phyloP scores from a whole-genome alignment of 1,140 invertebrate genomes.

The Formica exsecta region DNA sequence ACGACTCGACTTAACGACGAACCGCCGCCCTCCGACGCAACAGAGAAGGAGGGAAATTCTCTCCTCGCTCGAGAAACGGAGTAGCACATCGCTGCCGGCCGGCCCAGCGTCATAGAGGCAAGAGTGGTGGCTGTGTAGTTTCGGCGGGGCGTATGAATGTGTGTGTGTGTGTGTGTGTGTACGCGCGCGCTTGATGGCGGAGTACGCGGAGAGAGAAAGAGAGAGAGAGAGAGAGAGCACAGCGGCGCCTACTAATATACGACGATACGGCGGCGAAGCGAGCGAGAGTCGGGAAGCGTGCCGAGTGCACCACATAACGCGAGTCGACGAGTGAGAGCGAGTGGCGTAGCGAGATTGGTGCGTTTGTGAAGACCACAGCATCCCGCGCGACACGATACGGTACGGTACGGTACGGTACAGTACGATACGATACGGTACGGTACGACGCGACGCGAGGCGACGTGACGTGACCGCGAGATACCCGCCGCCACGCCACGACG shows the following conservation, averaged over 20 bases:
- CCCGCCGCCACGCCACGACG: slow-evolving; percentile 41
- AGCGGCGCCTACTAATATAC: slow-evolving; percentile 57
- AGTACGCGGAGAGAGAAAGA: not conserved
- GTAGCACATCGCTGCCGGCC: not conserved
- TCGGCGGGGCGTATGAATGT: slow-evolving; percentile 13
- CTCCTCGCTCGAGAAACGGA: not conserved
- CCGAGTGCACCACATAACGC: slow-evolving; percentile 51
- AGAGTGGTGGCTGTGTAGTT: slow-evolving; percentile 29
- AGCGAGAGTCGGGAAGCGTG: slow-evolving; percentile 47
- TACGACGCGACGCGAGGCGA: slow-evolving; percentile 16
- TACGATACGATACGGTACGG: not conserved
- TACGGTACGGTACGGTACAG: not conserved
- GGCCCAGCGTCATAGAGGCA: not conserved
- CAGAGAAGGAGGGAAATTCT: not conserved
- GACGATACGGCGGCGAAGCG: slow-evolving; percentile 44
- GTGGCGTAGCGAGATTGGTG: slow-evolving; percentile 1
- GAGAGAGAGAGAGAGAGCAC: slow-evolving; percentile 11
- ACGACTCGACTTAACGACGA: slow-evolving; percentile 3
- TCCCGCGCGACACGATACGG: slow-evolving; percentile 26
- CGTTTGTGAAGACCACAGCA: slow-evolving; percentile 9
- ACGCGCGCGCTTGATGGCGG: not conserved
- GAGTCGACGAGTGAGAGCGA: slow-evolving; percentile 7
- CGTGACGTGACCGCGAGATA: slow-evolving; percentile 35
- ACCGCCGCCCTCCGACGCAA: not conserved
- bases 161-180: not conserved